Evolutionary conservation across 2,888 invertebrate genomes (phyloP).

Genomic region (Helicoverpa assulta): DNA sequence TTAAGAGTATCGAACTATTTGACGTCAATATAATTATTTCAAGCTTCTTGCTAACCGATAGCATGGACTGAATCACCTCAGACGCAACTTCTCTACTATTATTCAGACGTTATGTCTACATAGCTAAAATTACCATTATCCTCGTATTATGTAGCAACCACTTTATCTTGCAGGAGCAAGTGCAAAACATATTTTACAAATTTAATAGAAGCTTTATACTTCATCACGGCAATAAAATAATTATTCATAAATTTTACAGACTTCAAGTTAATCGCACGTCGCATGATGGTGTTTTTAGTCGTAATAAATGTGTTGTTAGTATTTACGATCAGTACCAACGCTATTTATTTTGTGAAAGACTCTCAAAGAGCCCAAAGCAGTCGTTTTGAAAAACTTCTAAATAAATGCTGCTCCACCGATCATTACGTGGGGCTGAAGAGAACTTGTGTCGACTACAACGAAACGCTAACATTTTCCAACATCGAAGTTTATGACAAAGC

Average conservation of each 20-base stretch:
- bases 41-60: too few species aligned
- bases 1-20: too few species aligned
- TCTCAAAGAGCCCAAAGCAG: not conserved
- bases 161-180: too few species aligned
- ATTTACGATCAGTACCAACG: not conserved
- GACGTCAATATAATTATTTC: too few species aligned
- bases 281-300: not conserved
- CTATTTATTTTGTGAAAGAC: not conserved
- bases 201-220: too few species aligned
- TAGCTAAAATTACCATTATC: too few species aligned
- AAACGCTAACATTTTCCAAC: not conserved
- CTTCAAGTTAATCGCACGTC: not conserved
- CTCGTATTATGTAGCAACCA: too few species aligned
- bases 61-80: too few species aligned
- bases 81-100: too few species aligned
- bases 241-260: not conserved
- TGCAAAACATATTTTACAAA: too few species aligned
- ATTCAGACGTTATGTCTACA: too few species aligned
- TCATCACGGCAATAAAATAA: not conserved
- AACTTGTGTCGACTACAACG: not conserved
- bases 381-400: not conserved
- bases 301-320: conserved; percentile 6
- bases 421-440: not conserved
- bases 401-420: conserved; percentile 23
- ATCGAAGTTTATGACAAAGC: conserved; percentile 23